phyloP scores from a whole-genome alignment of 2,888 invertebrate genomes.

The Diachrysia chrysitis region DNA sequence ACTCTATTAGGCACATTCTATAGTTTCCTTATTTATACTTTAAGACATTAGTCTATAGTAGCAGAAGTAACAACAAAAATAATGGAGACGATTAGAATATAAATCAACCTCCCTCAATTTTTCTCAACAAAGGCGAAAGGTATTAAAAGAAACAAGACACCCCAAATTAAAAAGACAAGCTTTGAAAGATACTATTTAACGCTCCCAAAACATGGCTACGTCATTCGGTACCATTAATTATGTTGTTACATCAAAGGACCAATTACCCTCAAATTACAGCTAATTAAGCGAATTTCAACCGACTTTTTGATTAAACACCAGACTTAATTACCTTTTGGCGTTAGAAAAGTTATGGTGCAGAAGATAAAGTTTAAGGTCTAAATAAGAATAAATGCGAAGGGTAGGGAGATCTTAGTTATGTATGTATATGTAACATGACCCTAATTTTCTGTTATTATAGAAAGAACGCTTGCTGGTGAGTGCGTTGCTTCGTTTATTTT shows the following conservation, averaged over 20 bases:
- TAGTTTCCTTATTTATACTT: too few relatives aligned
- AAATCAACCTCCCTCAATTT: neutral
- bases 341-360: constrained; percentile 26
- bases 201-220: constrained; percentile 14
- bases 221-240: constrained; percentile 46
- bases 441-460: too few relatives aligned
- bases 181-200: constrained; percentile 24
- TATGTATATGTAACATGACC: too few relatives aligned
- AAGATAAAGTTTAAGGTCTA: constrained; percentile 29
- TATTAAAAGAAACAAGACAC: constrained; percentile 3
- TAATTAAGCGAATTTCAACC: constrained; percentile 54
- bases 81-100: neutral
- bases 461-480: too few relatives aligned
- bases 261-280: constrained; percentile 55
- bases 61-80: neutral
- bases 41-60: too few relatives aligned
- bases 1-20: too few relatives aligned
- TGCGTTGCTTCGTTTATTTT: too few relatives aligned
- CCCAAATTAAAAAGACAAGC: constrained; percentile 23
- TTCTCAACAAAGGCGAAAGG: neutral
- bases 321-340: constrained; percentile 49
- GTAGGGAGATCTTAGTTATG: too few relatives aligned
- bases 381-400: too few relatives aligned
- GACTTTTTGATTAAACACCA: constrained; percentile 58
- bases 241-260: constrained; percentile 47